phyloP scores from a whole-genome alignment of 2,888 invertebrate genomes.

The Netelia inedita region DNA sequence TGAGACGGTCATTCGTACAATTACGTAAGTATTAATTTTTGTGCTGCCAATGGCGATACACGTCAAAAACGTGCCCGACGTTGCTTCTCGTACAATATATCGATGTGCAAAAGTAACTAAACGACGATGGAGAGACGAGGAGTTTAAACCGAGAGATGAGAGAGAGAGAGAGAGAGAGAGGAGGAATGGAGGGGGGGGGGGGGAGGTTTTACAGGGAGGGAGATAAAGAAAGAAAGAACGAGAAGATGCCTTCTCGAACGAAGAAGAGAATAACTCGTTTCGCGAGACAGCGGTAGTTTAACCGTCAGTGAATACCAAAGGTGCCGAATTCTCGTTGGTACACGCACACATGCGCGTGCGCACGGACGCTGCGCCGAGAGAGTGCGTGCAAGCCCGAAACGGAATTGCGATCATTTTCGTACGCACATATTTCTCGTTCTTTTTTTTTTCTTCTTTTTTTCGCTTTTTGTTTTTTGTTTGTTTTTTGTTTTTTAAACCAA shows the following conservation, averaged over 20 bases:
- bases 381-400: constrained; percentile 45
- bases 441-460: neutral
- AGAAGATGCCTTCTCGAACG: constrained; percentile 60
- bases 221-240: constrained; percentile 46
- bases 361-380: neutral
- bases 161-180: constrained; percentile 42
- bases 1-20: constrained; percentile 48
- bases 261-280: constrained; percentile 68
- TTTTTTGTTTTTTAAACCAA: constrained; percentile 22
- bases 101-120: constrained; percentile 55
- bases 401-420: constrained; percentile 50
- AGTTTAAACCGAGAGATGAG: constrained; percentile 16
- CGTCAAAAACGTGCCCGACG: constrained; percentile 20
- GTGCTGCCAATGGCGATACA: constrained; percentile 20
- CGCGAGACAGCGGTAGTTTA: constrained; percentile 70
- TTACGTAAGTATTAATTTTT: constrained; percentile 37
- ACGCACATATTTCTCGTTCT: constrained; percentile 5
- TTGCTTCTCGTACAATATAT: constrained; percentile 25
- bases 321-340: constrained; percentile 67
- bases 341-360: constrained; percentile 16
- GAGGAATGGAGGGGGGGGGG: constrained; percentile 7
- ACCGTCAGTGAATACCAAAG: constrained; percentile 71
- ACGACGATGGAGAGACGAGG: constrained; percentile 35
- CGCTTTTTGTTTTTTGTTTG: neutral
- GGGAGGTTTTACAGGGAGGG: constrained; percentile 4